phyloP scores from a whole-genome alignment of 2,888 invertebrate genomes.

The Oscheius sp. region DNA sequence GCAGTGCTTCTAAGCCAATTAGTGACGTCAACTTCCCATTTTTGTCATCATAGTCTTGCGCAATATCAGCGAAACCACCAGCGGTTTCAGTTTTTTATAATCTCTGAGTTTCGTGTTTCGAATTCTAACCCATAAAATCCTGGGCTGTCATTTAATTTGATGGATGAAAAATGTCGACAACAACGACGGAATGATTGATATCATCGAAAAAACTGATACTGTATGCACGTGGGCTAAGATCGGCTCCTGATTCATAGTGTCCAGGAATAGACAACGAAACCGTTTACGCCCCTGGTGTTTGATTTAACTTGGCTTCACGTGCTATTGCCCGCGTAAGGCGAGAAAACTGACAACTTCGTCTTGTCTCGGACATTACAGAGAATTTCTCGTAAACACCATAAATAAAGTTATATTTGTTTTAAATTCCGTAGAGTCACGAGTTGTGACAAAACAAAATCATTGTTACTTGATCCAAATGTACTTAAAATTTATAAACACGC shows the following conservation, averaged over 20 bases:
- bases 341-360: neutral
- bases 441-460: too few species aligned
- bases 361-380: too few species aligned
- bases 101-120: neutral
- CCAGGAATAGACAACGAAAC: slow-evolving; percentile 3
- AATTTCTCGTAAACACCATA: too few species aligned
- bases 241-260: neutral
- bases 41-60: slow-evolving; percentile 9
- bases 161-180: neutral
- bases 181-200: neutral
- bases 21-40: slow-evolving; percentile 4
- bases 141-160: slow-evolving; percentile 2
- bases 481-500: too few species aligned
- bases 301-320: slow-evolving; percentile 7
- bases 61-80: neutral
- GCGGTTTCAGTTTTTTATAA: neutral
- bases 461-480: too few species aligned
- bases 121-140: slow-evolving; percentile 1
- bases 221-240: slow-evolving; percentile 5
- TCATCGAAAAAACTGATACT: slow-evolving; percentile 16
- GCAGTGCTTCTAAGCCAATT: slow-evolving; percentile 15
- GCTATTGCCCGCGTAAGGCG: slow-evolving; percentile 2
- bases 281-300: slow-evolving; percentile 18
- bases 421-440: too few species aligned
- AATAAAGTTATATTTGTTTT: too few species aligned